Evolutionary conservation across 2,888 invertebrate genomes (phyloP).

Genomic region (Drosophila phalerata): DNA sequence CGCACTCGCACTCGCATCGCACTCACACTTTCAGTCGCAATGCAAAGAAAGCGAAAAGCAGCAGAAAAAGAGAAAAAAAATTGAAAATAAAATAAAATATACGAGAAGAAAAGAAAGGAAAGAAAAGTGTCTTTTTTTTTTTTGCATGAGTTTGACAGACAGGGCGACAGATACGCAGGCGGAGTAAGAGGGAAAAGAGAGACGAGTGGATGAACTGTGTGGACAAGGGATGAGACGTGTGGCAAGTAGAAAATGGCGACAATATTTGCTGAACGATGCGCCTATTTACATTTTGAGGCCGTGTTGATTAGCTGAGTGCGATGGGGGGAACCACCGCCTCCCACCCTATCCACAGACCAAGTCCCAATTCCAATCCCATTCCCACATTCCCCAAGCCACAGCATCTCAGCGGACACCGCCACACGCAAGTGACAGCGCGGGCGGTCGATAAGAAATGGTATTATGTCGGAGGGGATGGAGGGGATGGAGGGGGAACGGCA

Average conservation of each 20-base stretch:
- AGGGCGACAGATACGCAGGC: conserved; percentile 56
- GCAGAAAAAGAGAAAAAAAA: conserved; percentile 44
- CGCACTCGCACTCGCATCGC: conserved; percentile 59
- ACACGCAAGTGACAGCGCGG: conserved; percentile 62
- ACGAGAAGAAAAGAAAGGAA: conserved; percentile 22
- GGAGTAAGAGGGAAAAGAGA: conserved; percentile 17
- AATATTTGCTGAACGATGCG: conserved; percentile 75
- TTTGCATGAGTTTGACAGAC: conserved; percentile 72
- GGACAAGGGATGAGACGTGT: conserved; percentile 34
- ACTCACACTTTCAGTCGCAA: conserved; percentile 60
- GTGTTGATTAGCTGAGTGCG: conserved; percentile 77
- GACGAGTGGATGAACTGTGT: conserved; percentile 45
- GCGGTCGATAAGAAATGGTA: conserved; percentile 71
- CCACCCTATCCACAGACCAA: neutral
- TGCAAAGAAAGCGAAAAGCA: conserved; percentile 66
- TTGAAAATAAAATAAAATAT: conserved; percentile 30
- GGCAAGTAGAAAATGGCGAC: conserved; percentile 80
- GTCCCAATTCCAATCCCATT: conserved; percentile 5
- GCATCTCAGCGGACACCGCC: conserved; percentile 40
- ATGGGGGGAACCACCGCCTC: conserved; percentile 5
- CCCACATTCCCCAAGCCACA: conserved; percentile 19
- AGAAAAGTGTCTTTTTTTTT: conserved; percentile 65
- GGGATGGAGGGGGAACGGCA: neutral
- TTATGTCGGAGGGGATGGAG: conserved; percentile 32
- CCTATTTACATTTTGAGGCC: conserved; percentile 79